Evolutionary conservation across 2,113 vertebrate genomes (phyloP), one percentile per base, ranked within the genome.

Genomic region (Mustelus asterias): DNA sequence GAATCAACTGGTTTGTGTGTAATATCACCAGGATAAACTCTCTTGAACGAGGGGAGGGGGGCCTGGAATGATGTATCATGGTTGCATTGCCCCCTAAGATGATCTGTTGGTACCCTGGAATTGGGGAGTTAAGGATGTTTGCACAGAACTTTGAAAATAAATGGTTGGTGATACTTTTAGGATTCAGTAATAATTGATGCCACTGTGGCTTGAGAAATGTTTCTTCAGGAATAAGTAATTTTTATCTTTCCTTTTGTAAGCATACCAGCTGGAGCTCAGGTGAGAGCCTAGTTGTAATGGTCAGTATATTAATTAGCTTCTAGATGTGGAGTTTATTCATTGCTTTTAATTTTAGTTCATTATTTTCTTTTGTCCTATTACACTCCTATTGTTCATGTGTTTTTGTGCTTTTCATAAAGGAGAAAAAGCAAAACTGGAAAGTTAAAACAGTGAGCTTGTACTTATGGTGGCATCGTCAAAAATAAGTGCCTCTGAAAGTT

Each of bases 211-310:
- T 44, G 80, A 83, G 37, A 83, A 83, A 44, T 83, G 37, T 83
- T 44, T 83, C 80, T 41, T 41, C 80, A 44, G 18, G 80, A 83
- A 83, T 83, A 83, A 83, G 80, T 41, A 7, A 83, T 44, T 83
- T 83, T 67, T 93, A 93, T 93, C 26, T 93, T 93, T 67, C 89
- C 60, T 63, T 92, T 92, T 65, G 89, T 92, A 63, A 92, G 89
- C 89, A 92, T 29, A 92, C 58, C 89, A 92, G 89, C 89, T 20
- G 89, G 89, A 92, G 89, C 89, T 92, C 89, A 92, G 89, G 89
- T 92, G 58, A 92, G 58, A 92, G 89, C 60, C 58, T 18, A 92
- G 58, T 92, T 92, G n/a, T 37, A 90, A 92, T 63, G 89, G 89
- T 65, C 89, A 92, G 16, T 92, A 58, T 58, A 65, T 92, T 65